phyloP scores from a whole-genome alignment of 2,888 invertebrate species.

The Eupithecia vulgata region DNA sequence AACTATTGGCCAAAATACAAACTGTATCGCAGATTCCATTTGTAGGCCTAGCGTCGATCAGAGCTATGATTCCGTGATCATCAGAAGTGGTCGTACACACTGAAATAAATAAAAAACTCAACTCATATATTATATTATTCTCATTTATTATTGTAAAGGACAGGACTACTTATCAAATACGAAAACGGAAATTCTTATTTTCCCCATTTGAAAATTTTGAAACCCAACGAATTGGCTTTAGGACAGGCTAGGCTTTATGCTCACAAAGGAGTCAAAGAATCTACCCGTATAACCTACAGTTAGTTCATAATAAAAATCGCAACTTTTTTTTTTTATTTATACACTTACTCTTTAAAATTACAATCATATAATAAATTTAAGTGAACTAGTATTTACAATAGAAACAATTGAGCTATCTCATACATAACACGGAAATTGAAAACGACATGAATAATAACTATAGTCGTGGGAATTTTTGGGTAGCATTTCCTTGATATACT shows the following conservation, averaged over 20 bases:
- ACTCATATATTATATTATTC: no score
- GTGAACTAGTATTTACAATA: no score
- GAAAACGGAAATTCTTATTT: not conserved
- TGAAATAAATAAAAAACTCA: constrained; percentile 44
- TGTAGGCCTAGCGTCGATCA: constrained; percentile 72
- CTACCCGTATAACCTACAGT: not conserved
- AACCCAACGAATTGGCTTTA: no score
- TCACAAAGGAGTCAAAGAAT: not conserved
- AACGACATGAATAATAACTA: not conserved
- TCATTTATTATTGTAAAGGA: not conserved
- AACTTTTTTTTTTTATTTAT: no score
- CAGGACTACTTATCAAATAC: not conserved
- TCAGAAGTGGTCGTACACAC: constrained; percentile 68
- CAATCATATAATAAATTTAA: no score
- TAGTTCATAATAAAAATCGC: not conserved
- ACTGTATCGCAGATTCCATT: constrained; percentile 70
- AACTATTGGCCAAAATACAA: constrained; percentile 71
- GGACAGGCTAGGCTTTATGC: no score
- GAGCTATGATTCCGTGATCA: constrained; percentile 61
- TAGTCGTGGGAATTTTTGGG: not conserved
- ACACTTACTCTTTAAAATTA: no score
- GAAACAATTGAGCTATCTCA: no score
- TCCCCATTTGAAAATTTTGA: no score
- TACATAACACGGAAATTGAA: not conserved
- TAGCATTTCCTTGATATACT: not conserved